These are phyloP conservation scores for Deilephila porcellus DNA, from an alignment of 2,888 invertebrate genomes.

Conservation along the genomic window DNA sequence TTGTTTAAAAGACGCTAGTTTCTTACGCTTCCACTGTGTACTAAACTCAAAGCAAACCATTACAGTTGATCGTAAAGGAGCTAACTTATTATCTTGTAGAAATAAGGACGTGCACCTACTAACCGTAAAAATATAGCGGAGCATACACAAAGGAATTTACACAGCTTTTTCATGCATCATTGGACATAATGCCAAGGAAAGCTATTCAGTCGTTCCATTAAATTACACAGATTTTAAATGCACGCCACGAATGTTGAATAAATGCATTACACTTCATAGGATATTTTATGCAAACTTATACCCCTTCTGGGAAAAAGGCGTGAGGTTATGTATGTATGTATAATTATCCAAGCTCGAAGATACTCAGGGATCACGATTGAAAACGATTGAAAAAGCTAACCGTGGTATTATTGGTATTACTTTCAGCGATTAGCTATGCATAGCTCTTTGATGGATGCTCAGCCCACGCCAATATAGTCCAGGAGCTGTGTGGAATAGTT, in stretches of 20 bases:
- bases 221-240: not conserved
- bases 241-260: not conserved
- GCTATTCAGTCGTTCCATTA: not conserved
- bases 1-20: not conserved
- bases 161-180: not conserved
- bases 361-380: conserved; percentile 9
- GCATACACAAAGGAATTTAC: not conserved
- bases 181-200: not conserved
- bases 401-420: conserved; percentile 4
- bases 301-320: no score
- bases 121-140: not conserved
- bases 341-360: not conserved
- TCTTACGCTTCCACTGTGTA: not conserved
- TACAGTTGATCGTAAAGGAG: conserved; percentile 2
- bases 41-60: not conserved
- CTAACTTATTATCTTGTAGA: conserved; percentile 6
- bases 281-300: no score
- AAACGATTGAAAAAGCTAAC: conserved; percentile 29
- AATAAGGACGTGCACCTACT: not conserved
- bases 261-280: not conserved
- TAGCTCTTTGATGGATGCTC: conserved; percentile 23
- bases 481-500: not conserved
- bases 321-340: no score
- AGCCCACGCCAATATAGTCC: not conserved
- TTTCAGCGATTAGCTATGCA: conserved; percentile 30